phyloP scores from a whole-genome alignment of 2,113 vertebrate species.

The Pachyramphus minor region DNA sequence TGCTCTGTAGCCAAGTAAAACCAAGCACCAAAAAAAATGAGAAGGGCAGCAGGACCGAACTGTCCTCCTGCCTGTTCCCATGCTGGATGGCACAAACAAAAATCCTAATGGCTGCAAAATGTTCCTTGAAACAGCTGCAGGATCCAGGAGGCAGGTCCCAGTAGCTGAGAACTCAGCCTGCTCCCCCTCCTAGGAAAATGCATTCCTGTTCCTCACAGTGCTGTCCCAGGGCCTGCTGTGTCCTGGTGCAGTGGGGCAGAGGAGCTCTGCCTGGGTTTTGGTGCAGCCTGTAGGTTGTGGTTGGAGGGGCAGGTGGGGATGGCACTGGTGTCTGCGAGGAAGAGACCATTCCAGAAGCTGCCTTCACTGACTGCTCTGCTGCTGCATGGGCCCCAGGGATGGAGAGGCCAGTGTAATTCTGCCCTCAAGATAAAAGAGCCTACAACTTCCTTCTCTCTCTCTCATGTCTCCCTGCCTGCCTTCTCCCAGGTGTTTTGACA shows the following conservation, averaged over 20 bases:
- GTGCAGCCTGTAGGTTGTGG: background rate
- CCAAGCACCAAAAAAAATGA: background rate
- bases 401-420: background rate
- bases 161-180: too few relatives aligned
- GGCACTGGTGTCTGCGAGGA: background rate
- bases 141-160: too few relatives aligned
- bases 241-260: fast-evolving
- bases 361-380: background rate
- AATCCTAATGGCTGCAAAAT: background rate
- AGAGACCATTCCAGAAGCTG: background rate
- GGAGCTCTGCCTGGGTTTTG: background rate
- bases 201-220: background rate
- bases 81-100: background rate
- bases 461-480: background rate
- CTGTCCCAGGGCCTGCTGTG: background rate
- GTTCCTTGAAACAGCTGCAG: background rate
- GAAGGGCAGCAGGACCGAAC: background rate
- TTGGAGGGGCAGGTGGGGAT: background rate
- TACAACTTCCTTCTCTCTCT: background rate
- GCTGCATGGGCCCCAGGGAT: background rate
- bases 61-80: too few relatives aligned
- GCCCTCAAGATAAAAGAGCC: background rate
- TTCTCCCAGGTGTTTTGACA: background rate
- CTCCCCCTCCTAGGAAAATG: too few relatives aligned
- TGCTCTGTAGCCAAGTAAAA: background rate